These are phyloP conservation scores for Halcyon chelicuti DNA, from an alignment of 2,797 vertebrate species.

Conservation along the genomic window DNA sequence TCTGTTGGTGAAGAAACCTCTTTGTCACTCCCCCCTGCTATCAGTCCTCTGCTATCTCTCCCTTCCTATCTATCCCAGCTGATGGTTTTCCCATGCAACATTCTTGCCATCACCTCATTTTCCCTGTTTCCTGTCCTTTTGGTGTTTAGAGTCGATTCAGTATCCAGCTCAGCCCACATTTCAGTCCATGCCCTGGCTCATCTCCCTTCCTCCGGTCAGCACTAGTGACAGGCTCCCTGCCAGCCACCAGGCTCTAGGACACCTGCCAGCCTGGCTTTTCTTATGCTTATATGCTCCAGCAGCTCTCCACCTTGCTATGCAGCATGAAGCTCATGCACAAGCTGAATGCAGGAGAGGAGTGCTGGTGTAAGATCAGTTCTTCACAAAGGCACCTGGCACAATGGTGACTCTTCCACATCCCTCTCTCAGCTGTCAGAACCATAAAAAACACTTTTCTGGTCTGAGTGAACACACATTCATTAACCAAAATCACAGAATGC, in stretches of 20 bases:
- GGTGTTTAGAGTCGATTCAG: not conserved
- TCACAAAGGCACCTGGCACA: not conserved
- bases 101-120: not conserved
- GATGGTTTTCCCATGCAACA: accelerated
- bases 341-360: accelerated
- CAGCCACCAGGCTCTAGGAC: not conserved
- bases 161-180: not conserved
- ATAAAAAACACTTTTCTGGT: not conserved
- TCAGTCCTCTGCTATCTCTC: not conserved
- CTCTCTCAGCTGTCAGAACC: not conserved
- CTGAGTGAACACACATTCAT: not conserved
- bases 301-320: accelerated
- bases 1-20: not conserved
- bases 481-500: not conserved
- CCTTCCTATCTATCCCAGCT: not conserved
- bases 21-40: not conserved
- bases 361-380: not conserved
- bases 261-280: not conserved
- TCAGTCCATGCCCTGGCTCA: not conserved
- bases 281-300: accelerated
- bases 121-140: not conserved
- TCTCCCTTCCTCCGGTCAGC: not conserved
- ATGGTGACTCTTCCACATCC: accelerated
- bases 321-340: accelerated
- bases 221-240: not conserved